Percentiles rank a stretch among this genome's conserved stretches.
These are phyloP conservation scores for Vidua chalybeata DNA, from an alignment of 2,113 vertebrate species.

Conservation along the genomic window DNA sequence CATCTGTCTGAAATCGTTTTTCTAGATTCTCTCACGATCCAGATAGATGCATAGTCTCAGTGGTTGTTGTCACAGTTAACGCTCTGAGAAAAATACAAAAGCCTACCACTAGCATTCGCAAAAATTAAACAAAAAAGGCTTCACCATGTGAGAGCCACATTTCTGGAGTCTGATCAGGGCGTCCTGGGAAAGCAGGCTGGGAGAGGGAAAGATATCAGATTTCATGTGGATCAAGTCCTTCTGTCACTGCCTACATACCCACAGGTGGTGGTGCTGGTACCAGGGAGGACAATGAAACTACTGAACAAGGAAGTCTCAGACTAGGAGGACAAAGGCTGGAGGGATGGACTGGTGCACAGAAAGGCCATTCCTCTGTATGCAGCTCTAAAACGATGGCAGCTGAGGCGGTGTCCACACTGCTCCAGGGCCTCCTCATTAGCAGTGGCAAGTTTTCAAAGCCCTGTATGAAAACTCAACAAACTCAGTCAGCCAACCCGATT, in stretches of 20 bases:
- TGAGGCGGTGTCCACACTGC: background rate
- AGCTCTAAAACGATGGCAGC: background rate
- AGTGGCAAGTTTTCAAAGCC: background rate
- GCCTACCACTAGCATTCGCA: background rate
- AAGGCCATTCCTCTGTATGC: background rate
- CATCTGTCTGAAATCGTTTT: background rate
- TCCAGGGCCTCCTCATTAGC: background rate
- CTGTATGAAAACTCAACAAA: background rate
- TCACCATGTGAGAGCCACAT: background rate
- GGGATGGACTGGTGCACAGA: background rate
- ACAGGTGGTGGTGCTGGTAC: fast-evolving
- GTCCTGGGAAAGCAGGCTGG: fast-evolving
- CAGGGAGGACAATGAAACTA: background rate
- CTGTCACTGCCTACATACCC: background rate
- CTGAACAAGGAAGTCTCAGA: background rate
- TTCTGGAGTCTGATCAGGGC: background rate
- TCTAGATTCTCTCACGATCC: background rate
- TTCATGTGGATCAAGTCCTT: background rate
- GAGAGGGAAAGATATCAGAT: background rate
- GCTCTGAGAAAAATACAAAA: background rate
- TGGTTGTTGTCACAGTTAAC: background rate
- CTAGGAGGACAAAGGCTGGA: background rate
- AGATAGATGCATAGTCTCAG: background rate
- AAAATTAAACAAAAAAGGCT: background rate
- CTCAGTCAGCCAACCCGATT: background rate